Percentiles rank a stretch among this genome's conserved stretches.
Evolutionary conservation across 2,113 vertebrate species (phyloP).

Genomic region (Rhabdornis inornatus): DNA sequence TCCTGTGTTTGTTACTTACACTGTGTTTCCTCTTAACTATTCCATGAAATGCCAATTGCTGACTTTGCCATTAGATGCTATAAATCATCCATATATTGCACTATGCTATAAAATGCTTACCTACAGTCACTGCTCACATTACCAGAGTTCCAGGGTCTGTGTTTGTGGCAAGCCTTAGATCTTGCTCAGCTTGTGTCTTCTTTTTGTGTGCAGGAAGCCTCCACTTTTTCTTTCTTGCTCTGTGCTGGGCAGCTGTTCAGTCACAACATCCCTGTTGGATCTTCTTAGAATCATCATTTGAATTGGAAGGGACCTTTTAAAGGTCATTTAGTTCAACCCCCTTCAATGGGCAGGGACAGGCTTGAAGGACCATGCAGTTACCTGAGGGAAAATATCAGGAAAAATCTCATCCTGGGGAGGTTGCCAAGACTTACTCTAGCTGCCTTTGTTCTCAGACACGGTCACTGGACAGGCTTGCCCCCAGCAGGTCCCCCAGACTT

Average conservation of each 20-base stretch:
- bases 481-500: neutral
- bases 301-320: neutral
- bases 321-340: neutral
- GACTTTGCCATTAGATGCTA: neutral
- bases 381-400: neutral
- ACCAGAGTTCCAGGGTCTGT: neutral
- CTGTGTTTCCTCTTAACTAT: neutral
- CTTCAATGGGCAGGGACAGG: neutral
- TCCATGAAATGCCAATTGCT: neutral
- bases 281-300: neutral
- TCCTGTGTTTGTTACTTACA: neutral
- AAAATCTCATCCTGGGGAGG: neutral
- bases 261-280: neutral
- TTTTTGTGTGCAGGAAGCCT: neutral
- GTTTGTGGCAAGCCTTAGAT: neutral
- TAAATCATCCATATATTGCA: neutral
- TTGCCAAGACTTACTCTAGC: neutral
- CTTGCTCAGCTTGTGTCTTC: neutral
- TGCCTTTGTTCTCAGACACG: neutral
- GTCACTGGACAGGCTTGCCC: neutral
- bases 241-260: neutral
- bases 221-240: neutral
- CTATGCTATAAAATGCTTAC: neutral
- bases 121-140: rapidly evolving
- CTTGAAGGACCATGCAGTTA: neutral